Conservation (phyloP, 2,888 invertebrate genomes). For the Odontocerum albicorne region DNA sequence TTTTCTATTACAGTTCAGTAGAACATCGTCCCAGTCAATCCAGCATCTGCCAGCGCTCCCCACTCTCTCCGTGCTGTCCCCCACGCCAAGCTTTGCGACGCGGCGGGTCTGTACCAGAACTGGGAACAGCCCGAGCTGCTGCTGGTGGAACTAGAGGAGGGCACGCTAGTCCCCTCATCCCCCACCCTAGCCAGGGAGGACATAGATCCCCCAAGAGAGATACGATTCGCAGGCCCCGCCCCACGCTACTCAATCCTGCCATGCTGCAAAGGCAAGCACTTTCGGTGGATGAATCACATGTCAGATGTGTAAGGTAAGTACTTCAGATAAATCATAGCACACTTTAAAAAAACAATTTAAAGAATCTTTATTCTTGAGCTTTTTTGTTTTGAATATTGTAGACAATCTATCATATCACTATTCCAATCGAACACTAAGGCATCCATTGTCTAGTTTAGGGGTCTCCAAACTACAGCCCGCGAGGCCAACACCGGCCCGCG, state of each 20-base stretch:
- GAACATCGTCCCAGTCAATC: constrained; percentile 19
- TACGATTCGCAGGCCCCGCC: constrained; percentile 41
- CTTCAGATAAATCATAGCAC: too few species aligned
- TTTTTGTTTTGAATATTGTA: too few species aligned
- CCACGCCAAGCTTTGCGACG: constrained; percentile 45
- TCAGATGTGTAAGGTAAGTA: constrained; percentile 28
- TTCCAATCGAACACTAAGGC: too few species aligned
- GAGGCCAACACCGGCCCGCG: too few species aligned
- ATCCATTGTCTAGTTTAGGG: too few species aligned
- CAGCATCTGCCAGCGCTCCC: constrained; percentile 30
- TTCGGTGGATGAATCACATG: constrained; percentile 74
- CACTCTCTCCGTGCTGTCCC: constrained; percentile 31
- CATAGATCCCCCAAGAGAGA: constrained; percentile 39
- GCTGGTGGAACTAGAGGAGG: constrained; percentile 50
- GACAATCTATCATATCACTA: too few species aligned
- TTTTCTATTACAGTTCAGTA: constrained; percentile 14
- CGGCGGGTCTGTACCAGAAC: constrained; percentile 64
- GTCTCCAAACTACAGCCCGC: too few species aligned
- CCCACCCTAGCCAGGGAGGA: constrained; percentile 18
- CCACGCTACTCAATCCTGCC: constrained; percentile 61
- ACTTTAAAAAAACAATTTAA: too few species aligned
- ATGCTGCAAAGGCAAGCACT: constrained; percentile 76
- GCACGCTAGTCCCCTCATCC: constrained; percentile 44
- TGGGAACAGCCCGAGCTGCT: constrained; percentile 58
- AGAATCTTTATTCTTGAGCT: not conserved